These are phyloP conservation scores for Chiroxiphia lanceolata DNA, from an alignment of 2,797 vertebrate genomes.

Conservation along the genomic window DNA sequence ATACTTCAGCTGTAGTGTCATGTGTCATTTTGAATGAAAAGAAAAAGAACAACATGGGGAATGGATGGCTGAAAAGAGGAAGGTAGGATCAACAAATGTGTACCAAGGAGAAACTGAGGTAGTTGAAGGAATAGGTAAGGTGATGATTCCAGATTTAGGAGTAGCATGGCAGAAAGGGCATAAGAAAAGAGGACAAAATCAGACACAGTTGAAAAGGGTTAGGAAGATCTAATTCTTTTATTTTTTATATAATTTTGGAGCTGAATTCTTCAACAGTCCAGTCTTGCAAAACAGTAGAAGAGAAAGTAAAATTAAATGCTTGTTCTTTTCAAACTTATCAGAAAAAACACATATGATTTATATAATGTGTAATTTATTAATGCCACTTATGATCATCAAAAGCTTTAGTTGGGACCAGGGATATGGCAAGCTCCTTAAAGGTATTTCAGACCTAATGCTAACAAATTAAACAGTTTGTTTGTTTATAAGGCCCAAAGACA, in stretches of 20 bases:
- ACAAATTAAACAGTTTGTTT: not conserved
- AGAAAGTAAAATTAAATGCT: not conserved
- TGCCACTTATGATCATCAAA: not conserved
- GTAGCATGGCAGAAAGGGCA: not conserved
- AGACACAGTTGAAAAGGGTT: not conserved
- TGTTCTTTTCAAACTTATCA: not conserved
- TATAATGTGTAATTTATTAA: not conserved
- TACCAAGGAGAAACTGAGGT: not conserved
- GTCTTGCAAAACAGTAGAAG: not conserved
- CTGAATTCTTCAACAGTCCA: not conserved
- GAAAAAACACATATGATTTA: not conserved
- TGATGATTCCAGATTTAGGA: not conserved
- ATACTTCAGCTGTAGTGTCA: not conserved
- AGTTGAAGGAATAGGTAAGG: not conserved
- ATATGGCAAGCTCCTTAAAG: not conserved
- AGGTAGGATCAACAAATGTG: not conserved
- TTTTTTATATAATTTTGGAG: not conserved
- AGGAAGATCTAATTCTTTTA: not conserved
- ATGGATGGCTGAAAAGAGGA: not conserved
- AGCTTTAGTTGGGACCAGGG: not conserved
- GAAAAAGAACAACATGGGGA: rapidly evolving
- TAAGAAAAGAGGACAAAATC: not conserved
- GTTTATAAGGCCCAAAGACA: not conserved
- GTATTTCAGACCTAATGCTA: not conserved
- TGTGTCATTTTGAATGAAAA: not conserved